Conservation (phyloP, 2,797 vertebrate genomes). For the Diglossa cyanea region DNA sequence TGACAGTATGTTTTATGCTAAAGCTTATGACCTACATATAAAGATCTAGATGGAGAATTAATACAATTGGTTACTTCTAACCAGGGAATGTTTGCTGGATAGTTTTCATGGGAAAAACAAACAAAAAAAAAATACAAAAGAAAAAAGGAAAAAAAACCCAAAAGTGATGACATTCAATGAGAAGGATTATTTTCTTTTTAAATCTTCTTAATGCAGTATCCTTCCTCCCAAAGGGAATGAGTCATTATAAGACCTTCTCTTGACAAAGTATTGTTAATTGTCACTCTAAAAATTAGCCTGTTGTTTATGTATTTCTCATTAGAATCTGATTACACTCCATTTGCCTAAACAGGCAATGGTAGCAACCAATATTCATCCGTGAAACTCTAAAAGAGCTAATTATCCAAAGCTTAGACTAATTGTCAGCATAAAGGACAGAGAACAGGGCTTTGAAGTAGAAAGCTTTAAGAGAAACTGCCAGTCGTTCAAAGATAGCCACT, state of each 20-base stretch:
- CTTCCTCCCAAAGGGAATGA: background rate
- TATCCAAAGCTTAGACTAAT: conserved; percentile 45
- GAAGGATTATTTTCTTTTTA: background rate
- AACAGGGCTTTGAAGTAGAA: background rate
- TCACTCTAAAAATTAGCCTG: conserved; percentile 37
- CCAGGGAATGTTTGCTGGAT: background rate
- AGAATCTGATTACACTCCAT: conserved; percentile 48
- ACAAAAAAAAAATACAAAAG: background rate
- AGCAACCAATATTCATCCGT: background rate
- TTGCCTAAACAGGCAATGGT: conserved; percentile 19
- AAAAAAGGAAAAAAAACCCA: background rate
- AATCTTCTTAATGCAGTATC: background rate
- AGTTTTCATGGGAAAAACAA: background rate
- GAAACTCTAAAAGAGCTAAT: conserved; percentile 32
- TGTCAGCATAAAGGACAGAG: conserved; percentile 25
- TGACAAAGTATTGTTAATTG: conserved; percentile 50
- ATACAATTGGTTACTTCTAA: background rate
- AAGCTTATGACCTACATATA: background rate
- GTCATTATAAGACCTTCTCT: conserved; percentile 31
- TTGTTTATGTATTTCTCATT: conserved; percentile 63
- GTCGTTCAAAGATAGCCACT: background rate
- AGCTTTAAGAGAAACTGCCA: background rate
- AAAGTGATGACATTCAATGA: background rate
- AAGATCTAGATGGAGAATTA: background rate
- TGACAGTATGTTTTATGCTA: background rate